Conservation (phyloP, 1,140 invertebrate genomes). For the Drosophila tsacasi region DNA sequence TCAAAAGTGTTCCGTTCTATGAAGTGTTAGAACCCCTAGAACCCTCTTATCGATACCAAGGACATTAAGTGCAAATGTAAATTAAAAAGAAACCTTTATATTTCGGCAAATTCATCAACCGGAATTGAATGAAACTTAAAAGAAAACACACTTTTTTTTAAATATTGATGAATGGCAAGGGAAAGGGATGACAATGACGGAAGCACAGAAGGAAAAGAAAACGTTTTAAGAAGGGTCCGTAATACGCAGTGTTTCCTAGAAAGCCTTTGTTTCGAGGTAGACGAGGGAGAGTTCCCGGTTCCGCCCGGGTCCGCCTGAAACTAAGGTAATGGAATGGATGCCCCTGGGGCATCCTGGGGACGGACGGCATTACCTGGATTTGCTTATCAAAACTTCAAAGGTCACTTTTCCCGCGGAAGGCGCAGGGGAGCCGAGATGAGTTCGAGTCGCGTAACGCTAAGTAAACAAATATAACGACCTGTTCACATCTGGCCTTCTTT, state of each 20-base stretch:
- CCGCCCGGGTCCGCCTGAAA: neutral
- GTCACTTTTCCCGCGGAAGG: slow-evolving; percentile 11
- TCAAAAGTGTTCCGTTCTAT: too few relatives aligned
- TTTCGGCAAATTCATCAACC: slow-evolving; percentile 6
- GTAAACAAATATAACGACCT: slow-evolving; percentile 32
- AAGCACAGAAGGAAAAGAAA: slow-evolving; percentile 18
- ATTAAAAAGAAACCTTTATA: slow-evolving; percentile 1
- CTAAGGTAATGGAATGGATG: slow-evolving; percentile 6
- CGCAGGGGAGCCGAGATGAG: neutral
- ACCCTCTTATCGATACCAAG: neutral
- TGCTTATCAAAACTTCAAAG: slow-evolving; percentile 58
- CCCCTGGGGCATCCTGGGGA: slow-evolving; percentile 3
- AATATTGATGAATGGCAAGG: slow-evolving; percentile 36
- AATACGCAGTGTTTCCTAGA: slow-evolving; percentile 20
- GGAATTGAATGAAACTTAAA: slow-evolving; percentile 11
- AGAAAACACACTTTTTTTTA: slow-evolving; percentile 9
- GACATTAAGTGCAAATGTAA: slow-evolving; percentile 5
- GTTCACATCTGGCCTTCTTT: slow-evolving; percentile 31
- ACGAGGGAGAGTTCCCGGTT: neutral
- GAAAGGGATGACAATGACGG: neutral
- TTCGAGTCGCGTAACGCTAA: slow-evolving; percentile 8
- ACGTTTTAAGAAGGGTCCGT: slow-evolving; percentile 38
- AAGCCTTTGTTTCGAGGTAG: slow-evolving; percentile 13
- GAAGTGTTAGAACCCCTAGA: neutral
- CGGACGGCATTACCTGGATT: slow-evolving; percentile 43